phyloP scores from a whole-genome alignment of 2,797 vertebrate species.

The Cichlasoma orientale region DNA sequence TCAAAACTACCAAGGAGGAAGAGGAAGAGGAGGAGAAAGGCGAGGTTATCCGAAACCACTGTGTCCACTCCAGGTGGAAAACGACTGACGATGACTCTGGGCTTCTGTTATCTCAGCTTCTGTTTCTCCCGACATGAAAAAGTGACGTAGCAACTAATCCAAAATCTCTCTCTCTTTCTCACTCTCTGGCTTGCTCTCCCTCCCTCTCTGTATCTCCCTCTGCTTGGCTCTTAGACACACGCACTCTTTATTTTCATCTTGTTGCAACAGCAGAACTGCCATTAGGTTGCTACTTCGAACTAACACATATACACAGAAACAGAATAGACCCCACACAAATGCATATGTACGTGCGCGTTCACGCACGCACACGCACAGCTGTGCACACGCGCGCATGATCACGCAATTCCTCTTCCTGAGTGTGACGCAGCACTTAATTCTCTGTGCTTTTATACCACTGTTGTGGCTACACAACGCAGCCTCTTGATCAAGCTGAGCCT shows the following conservation, averaged over 20 bases:
- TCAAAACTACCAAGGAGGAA: conserved; percentile 76
- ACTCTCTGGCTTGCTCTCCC: conserved; percentile 72
- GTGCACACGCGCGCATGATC: conserved; percentile 48
- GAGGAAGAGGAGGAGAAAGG: conserved; percentile 72
- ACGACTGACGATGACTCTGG: conserved; percentile 73
- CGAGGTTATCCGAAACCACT: conserved; percentile 70
- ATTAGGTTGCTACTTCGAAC: conserved; percentile 85
- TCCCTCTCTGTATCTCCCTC: conserved; percentile 77
- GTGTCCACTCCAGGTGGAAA: conserved; percentile 79
- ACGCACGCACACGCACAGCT: conserved; percentile 30
- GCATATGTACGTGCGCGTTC: conserved; percentile 29
- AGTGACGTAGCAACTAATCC: conserved; percentile 89
- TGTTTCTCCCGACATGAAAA: conserved; percentile 85
- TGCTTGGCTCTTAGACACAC: conserved; percentile 61
- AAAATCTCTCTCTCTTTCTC: conserved; percentile 73
- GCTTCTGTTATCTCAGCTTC: conserved; percentile 82
- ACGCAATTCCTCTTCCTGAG: conserved; percentile 80
- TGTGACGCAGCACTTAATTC: conserved; percentile 99
- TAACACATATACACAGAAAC: conserved; percentile 51
- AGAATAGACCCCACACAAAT: conserved; percentile 59
- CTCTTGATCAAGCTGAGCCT: conserved; percentile 85
- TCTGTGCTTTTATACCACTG: conserved; percentile 83
- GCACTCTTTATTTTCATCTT: conserved; percentile 72
- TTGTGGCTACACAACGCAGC: conserved; percentile 85
- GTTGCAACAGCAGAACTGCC: conserved; percentile 87